phyloP scores from a whole-genome alignment of 2,888 invertebrate species.

The Platynereis dumerilii region DNA sequence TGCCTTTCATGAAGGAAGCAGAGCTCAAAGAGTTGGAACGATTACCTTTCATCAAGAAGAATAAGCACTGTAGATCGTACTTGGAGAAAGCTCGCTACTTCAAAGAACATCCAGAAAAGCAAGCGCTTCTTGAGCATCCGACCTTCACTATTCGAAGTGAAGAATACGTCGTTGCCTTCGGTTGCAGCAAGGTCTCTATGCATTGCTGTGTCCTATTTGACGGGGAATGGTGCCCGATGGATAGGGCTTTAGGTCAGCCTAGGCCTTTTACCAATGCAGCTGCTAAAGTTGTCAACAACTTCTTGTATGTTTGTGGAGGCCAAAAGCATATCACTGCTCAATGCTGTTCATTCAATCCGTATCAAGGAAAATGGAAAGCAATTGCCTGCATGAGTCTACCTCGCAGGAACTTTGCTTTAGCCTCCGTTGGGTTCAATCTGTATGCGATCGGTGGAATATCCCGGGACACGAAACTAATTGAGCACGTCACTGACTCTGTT shows the following conservation, averaged over 20 bases:
- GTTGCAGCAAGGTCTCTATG: not conserved
- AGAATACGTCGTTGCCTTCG: conserved; percentile 12
- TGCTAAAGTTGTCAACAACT: conserved; percentile 14
- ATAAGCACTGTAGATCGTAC: not conserved
- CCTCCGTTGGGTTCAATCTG: not conserved
- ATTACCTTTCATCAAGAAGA: conserved; percentile 10
- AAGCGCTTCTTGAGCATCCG: not conserved
- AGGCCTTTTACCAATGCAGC: conserved; percentile 15
- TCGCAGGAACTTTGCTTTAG: conserved; percentile 17
- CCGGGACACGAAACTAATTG: not conserved
- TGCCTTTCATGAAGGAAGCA: conserved; percentile 11
- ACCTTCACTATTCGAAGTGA: not conserved
- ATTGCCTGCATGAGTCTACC: conserved; percentile 8
- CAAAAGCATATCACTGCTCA: not conserved
- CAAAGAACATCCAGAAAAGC: not conserved
- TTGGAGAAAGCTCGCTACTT: conserved; percentile 11
- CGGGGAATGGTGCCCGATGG: conserved; percentile 14
- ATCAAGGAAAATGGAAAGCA: conserved; percentile 10
- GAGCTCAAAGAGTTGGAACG: conserved; percentile 13
- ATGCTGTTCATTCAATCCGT: conserved; percentile 20
- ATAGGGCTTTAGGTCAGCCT: conserved; percentile 16
- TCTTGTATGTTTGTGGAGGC: conserved; percentile 25
- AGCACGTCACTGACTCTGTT: not conserved
- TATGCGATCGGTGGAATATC: conserved; percentile 25
- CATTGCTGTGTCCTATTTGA: conserved; percentile 11